Evolutionary conservation across 2,888 invertebrate species (phyloP).

Genomic region (Amblyjoppa fuscipennis): DNA sequence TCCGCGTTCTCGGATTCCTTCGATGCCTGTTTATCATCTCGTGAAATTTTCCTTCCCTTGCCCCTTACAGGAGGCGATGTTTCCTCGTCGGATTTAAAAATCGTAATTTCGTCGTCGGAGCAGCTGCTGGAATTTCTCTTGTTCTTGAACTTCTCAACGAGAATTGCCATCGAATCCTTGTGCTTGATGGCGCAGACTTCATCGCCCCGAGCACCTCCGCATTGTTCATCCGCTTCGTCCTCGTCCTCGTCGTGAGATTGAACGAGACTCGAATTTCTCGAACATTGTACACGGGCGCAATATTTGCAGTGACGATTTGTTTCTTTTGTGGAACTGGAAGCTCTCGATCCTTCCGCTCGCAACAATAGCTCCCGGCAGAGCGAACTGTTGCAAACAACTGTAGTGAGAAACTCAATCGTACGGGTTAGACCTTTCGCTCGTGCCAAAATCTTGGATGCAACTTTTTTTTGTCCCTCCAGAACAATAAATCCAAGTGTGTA

Average conservation of each 20-base stretch:
- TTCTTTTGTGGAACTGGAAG: slow-evolving; percentile 25
- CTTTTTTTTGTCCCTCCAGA: no score
- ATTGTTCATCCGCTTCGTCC: slow-evolving; percentile 66
- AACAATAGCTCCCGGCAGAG: slow-evolving; percentile 8
- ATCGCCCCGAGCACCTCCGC: slow-evolving; percentile 53
- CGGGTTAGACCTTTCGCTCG: not conserved
- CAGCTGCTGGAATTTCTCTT: slow-evolving; percentile 55
- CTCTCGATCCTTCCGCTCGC: slow-evolving; percentile 32
- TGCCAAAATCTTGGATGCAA: not conserved
- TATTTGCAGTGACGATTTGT: slow-evolving; percentile 49
- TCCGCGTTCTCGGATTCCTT: slow-evolving; percentile 27
- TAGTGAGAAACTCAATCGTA: not conserved
- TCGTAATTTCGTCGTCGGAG: slow-evolving; percentile 55
- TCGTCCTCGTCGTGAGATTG: slow-evolving; percentile 67
- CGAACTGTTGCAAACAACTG: slow-evolving; percentile 36
- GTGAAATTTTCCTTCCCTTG: slow-evolving; percentile 51
- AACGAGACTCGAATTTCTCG: slow-evolving; percentile 62
- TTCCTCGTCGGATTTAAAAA: slow-evolving; percentile 49
- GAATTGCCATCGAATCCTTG: slow-evolving; percentile 80
- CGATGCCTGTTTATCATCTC: slow-evolving; percentile 31
- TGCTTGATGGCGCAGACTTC: slow-evolving; percentile 74
- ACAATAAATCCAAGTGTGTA: no score
- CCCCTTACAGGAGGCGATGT: slow-evolving; percentile 23
- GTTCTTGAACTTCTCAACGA: slow-evolving; percentile 77
- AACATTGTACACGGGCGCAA: slow-evolving; percentile 53